Base-by-base conservation (phyloP, 2,888 invertebrate genomes). In the Eristalinus aeneus region DNA sequence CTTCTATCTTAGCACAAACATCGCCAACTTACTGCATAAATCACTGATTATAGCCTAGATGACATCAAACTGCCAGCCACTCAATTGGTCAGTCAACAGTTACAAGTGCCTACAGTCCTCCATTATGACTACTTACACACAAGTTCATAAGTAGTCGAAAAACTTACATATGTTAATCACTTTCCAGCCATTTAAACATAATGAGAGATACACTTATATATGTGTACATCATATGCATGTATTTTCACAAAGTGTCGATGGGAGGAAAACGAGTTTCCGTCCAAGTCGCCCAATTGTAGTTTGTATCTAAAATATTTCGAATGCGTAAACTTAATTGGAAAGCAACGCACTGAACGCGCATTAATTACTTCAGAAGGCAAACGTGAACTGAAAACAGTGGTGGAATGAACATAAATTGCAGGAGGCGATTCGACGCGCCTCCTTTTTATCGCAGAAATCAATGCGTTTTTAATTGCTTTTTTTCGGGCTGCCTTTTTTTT, bases 381-480 rank as follows among this genome's bases (percentile, higher is more conserved):
- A 68, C 32, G 63, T 46, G 16, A 67, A 31, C 32, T 23, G 31
- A 63, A 80, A 54, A 58, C 31, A 63, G 46, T 67, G 65, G 32
- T 75, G 80, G 80, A 85, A 75, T 72, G 65, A 78, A 65, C 81
- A 77, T 82, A 82, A 86, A 86, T 86, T 74, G 61, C 77, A 74
- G 73, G 71, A 81, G 76, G 86, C 82, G 82, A 86, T 82, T 74
- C 77, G 86, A 74, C 36, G 74, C 69, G 86, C 86, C 86, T 86
- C 86, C 82, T 82, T 82, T 86, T 86, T 82, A 86, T 86, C 86
- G 77, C 77, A 73, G 71, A 71, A 82, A 86, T 86, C 86, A 86
- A 86, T 86, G 86, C 82, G 69, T 82, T 86, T 86, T 86, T 86
- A 86, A 86, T 86, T 82, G 82, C 73, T 67, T 86, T 74, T 86